phyloP scores from a whole-genome alignment of 2,797 vertebrate genomes.

The Oreortyx pictus region DNA sequence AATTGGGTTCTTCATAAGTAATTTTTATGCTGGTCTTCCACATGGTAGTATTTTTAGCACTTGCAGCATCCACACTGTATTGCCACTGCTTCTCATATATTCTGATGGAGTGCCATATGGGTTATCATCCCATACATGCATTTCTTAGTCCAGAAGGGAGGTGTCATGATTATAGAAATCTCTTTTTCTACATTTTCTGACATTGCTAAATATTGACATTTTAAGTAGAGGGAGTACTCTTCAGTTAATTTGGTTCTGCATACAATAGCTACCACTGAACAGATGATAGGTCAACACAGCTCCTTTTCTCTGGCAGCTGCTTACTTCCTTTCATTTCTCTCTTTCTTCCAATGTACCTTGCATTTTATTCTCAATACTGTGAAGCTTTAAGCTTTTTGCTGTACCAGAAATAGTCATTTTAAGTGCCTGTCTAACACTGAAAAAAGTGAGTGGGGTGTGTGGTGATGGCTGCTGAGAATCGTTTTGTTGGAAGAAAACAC shows the following conservation, averaged over 20 bases:
- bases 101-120: not conserved
- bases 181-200: not conserved
- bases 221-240: not conserved
- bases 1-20: constrained; percentile 10
- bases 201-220: not conserved
- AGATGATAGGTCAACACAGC: not conserved
- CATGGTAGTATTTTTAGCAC: not conserved
- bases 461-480: not conserved
- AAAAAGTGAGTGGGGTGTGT: not conserved
- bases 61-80: not conserved
- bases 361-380: not conserved
- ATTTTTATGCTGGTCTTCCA: constrained; percentile 6
- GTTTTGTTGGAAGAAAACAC: not conserved
- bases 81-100: not conserved
- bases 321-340: constrained; percentile 7
- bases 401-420: not conserved
- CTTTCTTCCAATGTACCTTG: not conserved
- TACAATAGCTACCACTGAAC: not conserved
- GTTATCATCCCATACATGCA: not conserved
- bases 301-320: not conserved
- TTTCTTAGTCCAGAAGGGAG: not conserved
- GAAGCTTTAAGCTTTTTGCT: not conserved
- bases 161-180: not conserved
- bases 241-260: constrained; percentile 3
- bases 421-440: not conserved